Evolutionary conservation across 2,797 vertebrate species (phyloP).

Genomic region (Glossophaga mutica): DNA sequence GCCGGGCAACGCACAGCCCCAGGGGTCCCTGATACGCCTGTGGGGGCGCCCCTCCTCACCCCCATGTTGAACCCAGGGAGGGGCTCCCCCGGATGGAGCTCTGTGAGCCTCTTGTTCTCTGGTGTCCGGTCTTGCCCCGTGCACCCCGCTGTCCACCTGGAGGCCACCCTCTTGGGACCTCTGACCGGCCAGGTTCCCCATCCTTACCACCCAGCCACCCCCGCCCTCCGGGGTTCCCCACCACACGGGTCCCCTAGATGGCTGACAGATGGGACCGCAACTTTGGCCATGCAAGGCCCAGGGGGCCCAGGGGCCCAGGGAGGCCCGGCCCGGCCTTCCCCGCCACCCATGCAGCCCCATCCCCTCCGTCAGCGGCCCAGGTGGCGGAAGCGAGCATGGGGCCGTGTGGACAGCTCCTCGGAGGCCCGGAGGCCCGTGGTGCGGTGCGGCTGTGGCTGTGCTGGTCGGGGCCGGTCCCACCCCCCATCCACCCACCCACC

Average conservation of each 20-base stretch:
- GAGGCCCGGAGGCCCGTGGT: neutral
- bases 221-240: neutral
- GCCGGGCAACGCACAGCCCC: neutral
- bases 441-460: fast-evolving
- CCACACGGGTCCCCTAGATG: fast-evolving
- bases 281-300: neutral
- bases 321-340: fast-evolving
- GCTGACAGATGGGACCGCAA: neutral
- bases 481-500: neutral
- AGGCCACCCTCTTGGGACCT: neutral
- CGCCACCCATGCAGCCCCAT: neutral
- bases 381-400: fast-evolving
- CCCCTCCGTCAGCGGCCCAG: neutral
- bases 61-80: neutral
- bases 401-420: neutral
- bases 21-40: too few relatives aligned
- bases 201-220: neutral
- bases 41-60: neutral
- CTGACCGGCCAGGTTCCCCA: neutral
- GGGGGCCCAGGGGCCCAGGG: neutral
- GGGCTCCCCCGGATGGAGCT: neutral
- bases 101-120: neutral
- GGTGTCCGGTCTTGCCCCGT: too few relatives aligned
- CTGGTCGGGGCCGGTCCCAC: neutral
- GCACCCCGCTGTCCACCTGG: neutral